Base-by-base conservation (phyloP, 2,888 invertebrate species). In the Noctuana brunneofusca region DNA sequence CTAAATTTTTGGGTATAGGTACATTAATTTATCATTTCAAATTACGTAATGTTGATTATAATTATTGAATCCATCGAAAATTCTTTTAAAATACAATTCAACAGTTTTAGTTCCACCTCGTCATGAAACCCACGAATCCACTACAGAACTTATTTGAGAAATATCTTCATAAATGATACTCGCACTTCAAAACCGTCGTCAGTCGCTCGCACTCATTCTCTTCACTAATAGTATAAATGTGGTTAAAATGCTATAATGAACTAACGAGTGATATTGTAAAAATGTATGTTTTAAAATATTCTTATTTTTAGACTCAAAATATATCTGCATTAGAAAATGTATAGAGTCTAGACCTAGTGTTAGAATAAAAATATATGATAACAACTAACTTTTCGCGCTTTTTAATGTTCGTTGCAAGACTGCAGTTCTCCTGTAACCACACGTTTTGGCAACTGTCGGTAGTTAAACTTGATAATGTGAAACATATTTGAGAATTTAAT, bases 301-400 rank as follows among this genome's bases (percentile, higher is more conserved):
- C 75, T 83, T 84, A 86, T 85, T 86, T 87, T 86, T 85, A 84
- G 86, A 86, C 77, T 78, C 79, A 65, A 80, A 75, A 78, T 85
- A 81, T 84, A 81, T 82, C 76, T 80, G 79, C 75, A 80, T 76
- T 81, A 80, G 75, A 72, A 72, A 74, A 75, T 75, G 73, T 78
- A 75, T 71, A 79, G 75, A 75, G 73, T 75, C 71, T 76, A 79
- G 76, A 71, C 64, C 66, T 78, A 77, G 75, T 52, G 49, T 62
- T 66, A 71, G 68, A 68, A 65, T 69, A 65, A 68, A 54, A 60
- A 62, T 70, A 64, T 70, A 65, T 68, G 64, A 69, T 66, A 69
- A 64, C 65, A 73, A 71, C 58, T 71, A 66, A 74, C 67, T 41
- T 8, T 70, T 65, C 71, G 71, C 71, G 81, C 80, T 83, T 80